phyloP scores from a whole-genome alignment of 1,140 invertebrate genomes.

The Neomicropteryx cornuta region DNA sequence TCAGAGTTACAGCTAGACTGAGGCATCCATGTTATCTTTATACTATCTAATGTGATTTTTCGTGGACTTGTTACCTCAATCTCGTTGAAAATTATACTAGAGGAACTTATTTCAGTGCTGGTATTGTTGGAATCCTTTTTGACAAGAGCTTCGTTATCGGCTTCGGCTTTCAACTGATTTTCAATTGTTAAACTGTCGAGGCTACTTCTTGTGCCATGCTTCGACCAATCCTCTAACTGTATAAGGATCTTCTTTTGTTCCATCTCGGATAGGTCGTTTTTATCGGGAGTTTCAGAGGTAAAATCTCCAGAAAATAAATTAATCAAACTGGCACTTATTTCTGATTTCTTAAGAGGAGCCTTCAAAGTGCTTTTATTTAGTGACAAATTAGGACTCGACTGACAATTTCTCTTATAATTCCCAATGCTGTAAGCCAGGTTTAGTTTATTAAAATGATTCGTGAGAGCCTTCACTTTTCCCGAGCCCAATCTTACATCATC shows the following conservation, averaged over 20 bases:
- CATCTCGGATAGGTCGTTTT: conserved; percentile 32
- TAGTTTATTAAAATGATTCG: conserved; percentile 47
- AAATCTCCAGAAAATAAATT: conserved; percentile 27
- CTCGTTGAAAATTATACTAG: conserved; percentile 25
- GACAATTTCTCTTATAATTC: conserved; percentile 33
- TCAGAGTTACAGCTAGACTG: conserved; percentile 21
- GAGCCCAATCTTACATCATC: conserved; percentile 46
- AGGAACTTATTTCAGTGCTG: conserved; percentile 10
- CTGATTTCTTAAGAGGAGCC: too few species aligned
- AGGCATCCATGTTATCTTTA: conserved; percentile 27
- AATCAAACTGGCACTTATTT: conserved; percentile 27
- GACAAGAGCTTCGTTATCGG: conserved; percentile 29
- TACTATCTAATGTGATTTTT: conserved; percentile 29
- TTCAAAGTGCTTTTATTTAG: too few species aligned
- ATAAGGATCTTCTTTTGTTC: conserved; percentile 45
- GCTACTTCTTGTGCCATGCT: conserved; percentile 36
- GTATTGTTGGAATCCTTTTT: conserved; percentile 24
- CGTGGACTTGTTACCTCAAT: conserved; percentile 28
- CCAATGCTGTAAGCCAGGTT: conserved; percentile 33
- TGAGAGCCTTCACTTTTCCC: conserved; percentile 50
- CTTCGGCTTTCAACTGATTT: conserved; percentile 33
- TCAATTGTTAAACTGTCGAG: conserved; percentile 32
- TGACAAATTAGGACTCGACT: conserved; percentile 38
- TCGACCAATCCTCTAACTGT: conserved; percentile 45
- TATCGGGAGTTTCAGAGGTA: conserved; percentile 25